Base-by-base conservation (phyloP, 2,797 vertebrate species). In the Prionace glauca region DNA sequence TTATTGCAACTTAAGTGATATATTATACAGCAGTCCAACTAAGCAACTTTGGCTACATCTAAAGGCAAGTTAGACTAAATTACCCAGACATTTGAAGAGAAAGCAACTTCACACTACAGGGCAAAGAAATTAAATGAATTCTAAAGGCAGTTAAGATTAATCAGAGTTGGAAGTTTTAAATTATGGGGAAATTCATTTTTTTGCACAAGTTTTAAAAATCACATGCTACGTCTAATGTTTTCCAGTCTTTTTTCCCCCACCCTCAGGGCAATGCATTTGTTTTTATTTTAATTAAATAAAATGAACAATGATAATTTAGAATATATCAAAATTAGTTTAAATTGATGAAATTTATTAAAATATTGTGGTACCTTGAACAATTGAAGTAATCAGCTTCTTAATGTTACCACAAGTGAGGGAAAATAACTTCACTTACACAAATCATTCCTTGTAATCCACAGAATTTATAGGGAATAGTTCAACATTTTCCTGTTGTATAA, bases 331-430 rank as follows among this genome's bases (percentile, higher is more conserved):
- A 71, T 41, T 69, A 90, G 24, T 74, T 50, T 74, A 50, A 94
- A 74, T 94, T 94, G 93, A 26, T 94, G 69, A 74, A 16, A 16
- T 94, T 94, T 94, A 94, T 69, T 90, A 20, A 71, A 91, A 67
- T 92, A 94, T 94, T 71, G 69, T 24, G 18, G 67, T 72, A 94
- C 36, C 67, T 72, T 94, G n/a, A 45, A 72, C 22, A 45, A 94
- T 26, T 91, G 62, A 62, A 62, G 32, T 91, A 60, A 16, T 41
- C 36, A 69, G n/a, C 65, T 67, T 69, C 90, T 93, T 32, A 14
- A 11, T 56, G 86, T 56, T 88, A 3, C 86, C 50, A 88, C 86
- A 88, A 88, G 45, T 41, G 4, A 84, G 36, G 41, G 41, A 45
- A 84, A 88, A 56, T 56, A 56, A 88, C 9, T 88, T 14, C 86